Percentiles rank a stretch among this genome's conserved stretches.
These are phyloP conservation scores for Phylloscopus whistleri DNA, from an alignment of 2,113 vertebrate genomes.

Conservation along the genomic window DNA sequence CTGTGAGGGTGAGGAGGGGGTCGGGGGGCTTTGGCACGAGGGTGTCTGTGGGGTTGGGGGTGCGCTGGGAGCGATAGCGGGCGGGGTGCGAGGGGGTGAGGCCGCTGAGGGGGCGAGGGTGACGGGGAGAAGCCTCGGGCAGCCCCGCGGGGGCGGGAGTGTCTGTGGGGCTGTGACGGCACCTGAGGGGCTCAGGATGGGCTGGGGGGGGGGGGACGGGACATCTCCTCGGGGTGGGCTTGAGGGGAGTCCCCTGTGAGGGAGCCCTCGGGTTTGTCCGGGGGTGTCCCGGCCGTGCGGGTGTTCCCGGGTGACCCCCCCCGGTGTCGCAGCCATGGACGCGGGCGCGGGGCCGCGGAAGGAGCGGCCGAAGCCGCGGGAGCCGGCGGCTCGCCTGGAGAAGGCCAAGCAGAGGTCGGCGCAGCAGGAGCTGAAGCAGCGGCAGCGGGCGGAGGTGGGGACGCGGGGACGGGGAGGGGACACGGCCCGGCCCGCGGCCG, in stretches of 20 bases:
- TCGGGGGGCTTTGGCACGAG: not conserved
- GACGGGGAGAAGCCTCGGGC: not conserved
- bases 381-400: conserved; percentile 84
- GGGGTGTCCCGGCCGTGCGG: not conserved
- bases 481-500: not conserved
- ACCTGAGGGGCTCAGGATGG: not conserved
- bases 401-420: conserved; percentile 86
- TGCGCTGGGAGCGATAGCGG: not conserved
- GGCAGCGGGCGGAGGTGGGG: conserved; percentile 89
- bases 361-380: conserved; percentile 86
- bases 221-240: not conserved
- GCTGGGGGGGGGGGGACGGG: too few relatives aligned
- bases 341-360: conserved; percentile 73
- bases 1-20: not conserved
- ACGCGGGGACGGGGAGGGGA: not conserved
- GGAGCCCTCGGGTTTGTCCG: not conserved
- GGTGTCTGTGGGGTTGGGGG: not conserved
- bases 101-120: too few relatives aligned
- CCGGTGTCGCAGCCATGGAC: conserved; percentile 76
- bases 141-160: not conserved
- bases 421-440: conserved; percentile 91
- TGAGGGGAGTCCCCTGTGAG: too few relatives aligned
- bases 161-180: not conserved
- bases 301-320: not conserved
- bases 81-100: not conserved